Evolutionary conservation across 2,888 invertebrate species (phyloP), one percentile per base, ranked within the genome.

Genomic region (Portevinia maculata): DNA sequence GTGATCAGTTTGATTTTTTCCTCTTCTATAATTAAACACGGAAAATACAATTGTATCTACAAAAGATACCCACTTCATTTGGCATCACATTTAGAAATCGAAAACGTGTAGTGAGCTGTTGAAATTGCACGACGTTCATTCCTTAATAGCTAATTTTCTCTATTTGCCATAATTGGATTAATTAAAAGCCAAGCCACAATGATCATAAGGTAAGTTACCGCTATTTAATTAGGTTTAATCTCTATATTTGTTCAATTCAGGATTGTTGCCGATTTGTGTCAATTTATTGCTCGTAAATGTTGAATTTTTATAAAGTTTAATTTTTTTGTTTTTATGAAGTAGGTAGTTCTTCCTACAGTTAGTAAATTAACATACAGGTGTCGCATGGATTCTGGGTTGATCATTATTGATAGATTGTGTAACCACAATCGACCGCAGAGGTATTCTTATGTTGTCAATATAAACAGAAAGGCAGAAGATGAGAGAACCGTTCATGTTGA

Each of bases 91-190:
- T 55, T 24, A 59, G 41, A 62, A 71, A 62, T 37, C 53, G 73
- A 37, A 62, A 55, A 55, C 46, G 55, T 34, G 46, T 21, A 19
- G 62, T 34, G 59, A 60, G 39, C 32, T 55, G 34, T 19, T 41
- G 52, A 65, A 55, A 48, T 57, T 46, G 73, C 60, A 53, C 24
- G 3, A 5, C 59, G 19, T 65, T 62, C 0, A 13, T 48, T 15
- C 21, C 39, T 48, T 65, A 11, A 34, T 62, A 71, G 39, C 15
- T 48, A 59, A 41, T 64, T 71, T 71, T 71, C 39, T 59, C 41
- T 50, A n/a, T 71, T 65, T 78, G 67, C 78, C 78, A 83, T 84
- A 84, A 79, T 74, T 79, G 84, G 84, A 84, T 79, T 84, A 84
- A 84, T 84, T 79, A 79, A 74, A 24, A 84, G 67, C 30, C 67